phyloP scores from a whole-genome alignment of 2,797 vertebrate genomes.

The Malacoctenus gilli region DNA sequence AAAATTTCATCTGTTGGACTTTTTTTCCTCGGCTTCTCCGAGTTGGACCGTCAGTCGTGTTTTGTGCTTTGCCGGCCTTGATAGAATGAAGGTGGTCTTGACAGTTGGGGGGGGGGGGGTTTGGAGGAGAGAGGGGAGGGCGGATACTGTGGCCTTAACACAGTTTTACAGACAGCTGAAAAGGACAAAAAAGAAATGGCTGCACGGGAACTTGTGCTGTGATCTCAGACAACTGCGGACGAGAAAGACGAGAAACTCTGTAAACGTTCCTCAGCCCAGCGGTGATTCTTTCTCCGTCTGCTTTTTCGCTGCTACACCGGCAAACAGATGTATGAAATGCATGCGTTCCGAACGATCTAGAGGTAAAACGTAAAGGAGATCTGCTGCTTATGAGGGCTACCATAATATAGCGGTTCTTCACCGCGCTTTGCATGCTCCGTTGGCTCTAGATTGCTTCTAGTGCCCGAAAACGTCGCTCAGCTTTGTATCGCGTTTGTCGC shows the following conservation, averaged over 20 bases:
- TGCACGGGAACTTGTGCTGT: slow-evolving; percentile 66
- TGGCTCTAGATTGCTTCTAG: slow-evolving; percentile 29
- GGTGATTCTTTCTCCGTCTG: not conserved
- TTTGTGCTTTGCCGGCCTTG: slow-evolving; percentile 60
- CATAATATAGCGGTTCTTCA: slow-evolving; percentile 32
- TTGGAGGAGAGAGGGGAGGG: slow-evolving; percentile 16
- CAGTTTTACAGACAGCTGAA: slow-evolving; percentile 40
- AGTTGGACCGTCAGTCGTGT: not conserved
- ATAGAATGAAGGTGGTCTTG: slow-evolving; percentile 54
- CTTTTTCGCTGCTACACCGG: slow-evolving; percentile 51
- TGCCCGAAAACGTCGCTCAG: slow-evolving; percentile 26
- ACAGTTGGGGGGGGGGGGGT: slow-evolving; percentile 15
- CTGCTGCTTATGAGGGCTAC: slow-evolving; percentile 15
- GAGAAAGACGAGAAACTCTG: slow-evolving; percentile 39
- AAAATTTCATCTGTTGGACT: slow-evolving; percentile 10
- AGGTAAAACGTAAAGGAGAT: slow-evolving; percentile 10
- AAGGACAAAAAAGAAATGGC: slow-evolving; percentile 47
- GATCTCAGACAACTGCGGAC: slow-evolving; percentile 46
- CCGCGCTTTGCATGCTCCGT: slow-evolving; percentile 53
- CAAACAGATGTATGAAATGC: slow-evolving; percentile 43
- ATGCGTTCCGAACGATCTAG: slow-evolving; percentile 26
- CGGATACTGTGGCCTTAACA: slow-evolving; percentile 51
- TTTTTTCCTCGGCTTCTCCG: slow-evolving; percentile 4
- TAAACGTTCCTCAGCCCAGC: slow-evolving; percentile 25
- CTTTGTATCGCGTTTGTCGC: too few species aligned